Base-by-base conservation (phyloP, 2,888 invertebrate genomes). In the Rhaphigaster nebulosa region DNA sequence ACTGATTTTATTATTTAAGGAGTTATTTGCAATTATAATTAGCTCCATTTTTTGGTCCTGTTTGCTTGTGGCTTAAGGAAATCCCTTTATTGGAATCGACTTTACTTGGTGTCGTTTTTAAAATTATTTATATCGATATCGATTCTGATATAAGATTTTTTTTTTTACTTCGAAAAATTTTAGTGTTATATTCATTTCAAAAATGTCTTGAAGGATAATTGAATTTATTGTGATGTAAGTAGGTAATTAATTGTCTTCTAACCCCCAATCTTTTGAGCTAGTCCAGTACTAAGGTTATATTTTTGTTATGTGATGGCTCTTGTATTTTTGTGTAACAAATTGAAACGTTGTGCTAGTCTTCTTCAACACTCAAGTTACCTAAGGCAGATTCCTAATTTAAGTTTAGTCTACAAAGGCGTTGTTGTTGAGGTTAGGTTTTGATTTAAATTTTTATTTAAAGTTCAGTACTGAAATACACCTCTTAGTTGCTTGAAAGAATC, bases 401-500 rank as follows among this genome's bases (percentile, higher is more conserved):
- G 23, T 84, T 45, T 84, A 50, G 45, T n/a, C 45, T n/a, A n/a
- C n/a, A 84, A 84, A 50, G 84, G 84, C 12, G 84, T 80, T 80
- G 23, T 84, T 84, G 26, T 50, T 45, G n/a, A 84, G 84, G 84
- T 84, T 84, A 84, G 84, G 84, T 84, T 84, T 45, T 84, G 41
- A 84, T 50, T 84, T 45, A 50, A 45, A 84, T 38, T 84, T n/a
- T 26, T n/a, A 45, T 84, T 45, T 45, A 41, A 15, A 84, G 4
- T 50, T 45, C 41, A 80, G 38, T 45, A 26, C 15, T 12, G 13
- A 84, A 13, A 15, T 26, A 38, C n/a, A 84, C 18, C n/a, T 18
- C 45, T 13, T 45, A n/a, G 15, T 84, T 45, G 45, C 13, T 84
- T 84, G n/a, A 76, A 70, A 70, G 6, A 70, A 76, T 38, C 8